Conservation (phyloP, 2,113 vertebrate genomes). For the Apodemus speciosus region DNA sequence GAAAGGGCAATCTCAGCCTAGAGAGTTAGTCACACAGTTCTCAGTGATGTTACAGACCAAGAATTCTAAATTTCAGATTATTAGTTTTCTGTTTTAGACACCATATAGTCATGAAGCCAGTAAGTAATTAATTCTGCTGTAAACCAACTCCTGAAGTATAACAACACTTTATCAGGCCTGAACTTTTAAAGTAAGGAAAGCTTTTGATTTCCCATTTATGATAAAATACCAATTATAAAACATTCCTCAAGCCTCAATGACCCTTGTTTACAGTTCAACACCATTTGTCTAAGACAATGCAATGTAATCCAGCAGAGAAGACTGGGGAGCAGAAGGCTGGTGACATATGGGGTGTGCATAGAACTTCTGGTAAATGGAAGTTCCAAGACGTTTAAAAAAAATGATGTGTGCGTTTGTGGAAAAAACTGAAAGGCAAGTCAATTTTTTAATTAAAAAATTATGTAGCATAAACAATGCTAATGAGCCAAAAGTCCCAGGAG, state of each 20-base stretch:
- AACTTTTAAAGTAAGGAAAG: conserved; percentile 67
- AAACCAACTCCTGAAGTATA: conserved; percentile 14
- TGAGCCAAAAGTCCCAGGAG: conserved; percentile 75
- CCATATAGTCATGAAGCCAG: conserved; percentile 33
- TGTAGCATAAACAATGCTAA: conserved; percentile 81
- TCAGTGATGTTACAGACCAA: conserved; percentile 45
- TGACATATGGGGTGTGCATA: conserved; percentile 31
- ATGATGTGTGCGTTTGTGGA: conserved; percentile 68
- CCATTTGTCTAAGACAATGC: conserved; percentile 62
- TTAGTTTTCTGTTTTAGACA: conserved; percentile 52
- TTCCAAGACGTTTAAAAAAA: conserved; percentile 76
- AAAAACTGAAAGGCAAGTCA: conserved; percentile 79
- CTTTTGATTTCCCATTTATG: conserved; percentile 27
- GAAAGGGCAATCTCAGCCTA: conserved; percentile 20
- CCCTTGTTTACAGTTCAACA: conserved; percentile 69
- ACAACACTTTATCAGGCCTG: conserved; percentile 28
- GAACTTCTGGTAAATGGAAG: conserved; percentile 78
- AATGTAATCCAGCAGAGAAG: conserved; percentile 26
- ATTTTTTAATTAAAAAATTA: conserved; percentile 82
- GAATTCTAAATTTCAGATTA: conserved; percentile 57
- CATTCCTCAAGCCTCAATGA: neutral
- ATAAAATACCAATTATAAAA: conserved; percentile 46
- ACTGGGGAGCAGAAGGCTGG: conserved; percentile 60
- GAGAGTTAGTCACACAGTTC: neutral
- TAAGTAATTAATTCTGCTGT: conserved; percentile 31